Conservation (phyloP, 2,797 vertebrate species). For the Sylvilagus floridanus region DNA sequence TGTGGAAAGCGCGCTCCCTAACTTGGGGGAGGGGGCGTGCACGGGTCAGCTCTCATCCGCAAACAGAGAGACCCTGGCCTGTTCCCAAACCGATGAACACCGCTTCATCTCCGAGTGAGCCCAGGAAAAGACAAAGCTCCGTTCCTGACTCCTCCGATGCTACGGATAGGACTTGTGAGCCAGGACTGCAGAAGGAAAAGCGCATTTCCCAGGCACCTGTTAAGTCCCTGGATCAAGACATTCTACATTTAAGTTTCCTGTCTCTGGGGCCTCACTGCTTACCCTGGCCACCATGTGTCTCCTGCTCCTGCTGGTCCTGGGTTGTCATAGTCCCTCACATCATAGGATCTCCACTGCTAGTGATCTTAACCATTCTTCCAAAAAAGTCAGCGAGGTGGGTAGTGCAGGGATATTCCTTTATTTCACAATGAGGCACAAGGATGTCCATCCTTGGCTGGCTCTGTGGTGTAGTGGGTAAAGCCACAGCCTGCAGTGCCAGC, state of each 20-base stretch:
- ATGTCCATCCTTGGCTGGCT: neutral
- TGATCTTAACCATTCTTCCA: neutral
- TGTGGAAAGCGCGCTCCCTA: constrained; percentile 24
- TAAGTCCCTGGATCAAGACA: neutral
- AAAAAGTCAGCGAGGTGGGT: neutral
- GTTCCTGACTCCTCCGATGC: neutral
- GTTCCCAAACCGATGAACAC: constrained; percentile 33
- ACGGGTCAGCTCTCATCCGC: neutral
- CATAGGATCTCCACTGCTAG: neutral
- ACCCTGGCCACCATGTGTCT: neutral
- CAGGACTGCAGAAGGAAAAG: neutral
- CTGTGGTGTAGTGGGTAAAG: too few relatives aligned
- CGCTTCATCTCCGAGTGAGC: neutral
- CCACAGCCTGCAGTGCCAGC: too few relatives aligned
- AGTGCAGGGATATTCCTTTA: neutral
- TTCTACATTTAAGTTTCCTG: neutral
- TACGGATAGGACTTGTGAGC: neutral
- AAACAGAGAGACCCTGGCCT: neutral
- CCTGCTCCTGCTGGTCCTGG: neutral
- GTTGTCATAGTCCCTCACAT: neutral
- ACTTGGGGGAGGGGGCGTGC: neutral
- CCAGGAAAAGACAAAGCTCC: neutral
- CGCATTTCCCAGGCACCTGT: neutral
- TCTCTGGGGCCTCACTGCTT: neutral
- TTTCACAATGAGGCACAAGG: neutral